phyloP scores from a whole-genome alignment of 92 coral and sea anemone species.

The Montipora capitata region DNA sequence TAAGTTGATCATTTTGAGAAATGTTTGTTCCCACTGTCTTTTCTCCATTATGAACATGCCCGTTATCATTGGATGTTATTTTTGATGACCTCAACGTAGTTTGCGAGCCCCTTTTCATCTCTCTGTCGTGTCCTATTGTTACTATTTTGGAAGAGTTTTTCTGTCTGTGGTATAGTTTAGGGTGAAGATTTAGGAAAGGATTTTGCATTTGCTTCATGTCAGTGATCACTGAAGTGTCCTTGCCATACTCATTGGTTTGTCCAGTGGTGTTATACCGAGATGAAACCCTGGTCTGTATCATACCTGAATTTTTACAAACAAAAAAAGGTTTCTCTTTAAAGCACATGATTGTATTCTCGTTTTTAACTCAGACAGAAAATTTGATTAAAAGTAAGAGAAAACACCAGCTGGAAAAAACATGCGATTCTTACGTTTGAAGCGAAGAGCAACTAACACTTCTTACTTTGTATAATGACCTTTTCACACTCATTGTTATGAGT shows the following conservation, averaged over 20 bases:
- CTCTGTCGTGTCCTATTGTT: background rate
- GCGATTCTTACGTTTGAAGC: too few relatives aligned
- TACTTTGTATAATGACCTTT: too few relatives aligned
- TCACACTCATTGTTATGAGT: too few relatives aligned
- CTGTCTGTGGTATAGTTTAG: conserved; percentile 32
- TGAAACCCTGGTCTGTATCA: background rate
- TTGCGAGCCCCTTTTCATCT: background rate
- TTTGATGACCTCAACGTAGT: background rate
- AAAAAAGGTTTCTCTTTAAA: background rate
- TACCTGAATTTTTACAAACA: background rate
- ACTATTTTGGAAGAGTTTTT: conserved; percentile 7
- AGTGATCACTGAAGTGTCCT: background rate
- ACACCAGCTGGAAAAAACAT: too few relatives aligned
- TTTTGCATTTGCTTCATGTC: conserved; percentile 19
- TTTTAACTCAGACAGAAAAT: too few relatives aligned
- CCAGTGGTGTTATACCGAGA: background rate
- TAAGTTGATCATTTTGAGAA: background rate
- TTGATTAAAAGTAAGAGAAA: too few relatives aligned
- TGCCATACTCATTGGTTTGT: background rate
- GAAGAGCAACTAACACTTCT: too few relatives aligned
- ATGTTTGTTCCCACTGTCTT: background rate
- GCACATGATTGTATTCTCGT: too few relatives aligned
- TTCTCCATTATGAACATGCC: background rate
- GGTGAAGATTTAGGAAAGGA: conserved; percentile 36
- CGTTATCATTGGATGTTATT: background rate